phyloP scores from a whole-genome alignment of 1,140 invertebrate genomes.

The Neocloeon triangulifer region DNA sequence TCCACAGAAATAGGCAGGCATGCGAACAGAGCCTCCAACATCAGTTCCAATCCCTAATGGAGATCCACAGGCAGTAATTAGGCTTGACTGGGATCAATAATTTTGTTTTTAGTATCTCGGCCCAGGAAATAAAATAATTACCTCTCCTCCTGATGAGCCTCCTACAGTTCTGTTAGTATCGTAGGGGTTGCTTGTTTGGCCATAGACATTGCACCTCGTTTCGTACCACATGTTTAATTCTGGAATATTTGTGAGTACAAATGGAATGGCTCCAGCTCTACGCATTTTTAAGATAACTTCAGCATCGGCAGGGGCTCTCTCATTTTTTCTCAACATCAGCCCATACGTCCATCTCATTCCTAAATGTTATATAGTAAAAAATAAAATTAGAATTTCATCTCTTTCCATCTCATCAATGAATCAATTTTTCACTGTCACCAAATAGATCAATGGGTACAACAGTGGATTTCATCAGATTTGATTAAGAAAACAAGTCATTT shows the following conservation, averaged over 20 bases:
- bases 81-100: constrained; percentile 8
- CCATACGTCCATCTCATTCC: constrained; percentile 31
- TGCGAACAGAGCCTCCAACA: constrained; percentile 39
- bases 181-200: constrained; percentile 74
- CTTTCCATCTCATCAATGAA: too few relatives aligned
- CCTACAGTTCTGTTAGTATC: constrained; percentile 47
- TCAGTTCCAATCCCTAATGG: constrained; percentile 38
- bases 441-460: too few relatives aligned
- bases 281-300: constrained; percentile 38
- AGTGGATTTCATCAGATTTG: too few relatives aligned
- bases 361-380: constrained; percentile 17
- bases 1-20: constrained; percentile 40
- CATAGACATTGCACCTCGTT: constrained; percentile 67
- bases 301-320: constrained; percentile 41
- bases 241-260: constrained; percentile 76
- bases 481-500: background rate
- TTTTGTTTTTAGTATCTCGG: too few relatives aligned
- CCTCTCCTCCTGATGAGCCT: constrained; percentile 55
- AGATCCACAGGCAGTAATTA: constrained; percentile 24
- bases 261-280: constrained; percentile 61
- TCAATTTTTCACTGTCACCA: too few relatives aligned
- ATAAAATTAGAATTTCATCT: too few relatives aligned
- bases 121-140: too few relatives aligned
- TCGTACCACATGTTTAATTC: constrained; percentile 84
- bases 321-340: constrained; percentile 29